Evolutionary conservation across 2,888 invertebrate species (phyloP), one percentile per base, ranked within the genome.

Genomic region (Pemphredon lugubris): DNA sequence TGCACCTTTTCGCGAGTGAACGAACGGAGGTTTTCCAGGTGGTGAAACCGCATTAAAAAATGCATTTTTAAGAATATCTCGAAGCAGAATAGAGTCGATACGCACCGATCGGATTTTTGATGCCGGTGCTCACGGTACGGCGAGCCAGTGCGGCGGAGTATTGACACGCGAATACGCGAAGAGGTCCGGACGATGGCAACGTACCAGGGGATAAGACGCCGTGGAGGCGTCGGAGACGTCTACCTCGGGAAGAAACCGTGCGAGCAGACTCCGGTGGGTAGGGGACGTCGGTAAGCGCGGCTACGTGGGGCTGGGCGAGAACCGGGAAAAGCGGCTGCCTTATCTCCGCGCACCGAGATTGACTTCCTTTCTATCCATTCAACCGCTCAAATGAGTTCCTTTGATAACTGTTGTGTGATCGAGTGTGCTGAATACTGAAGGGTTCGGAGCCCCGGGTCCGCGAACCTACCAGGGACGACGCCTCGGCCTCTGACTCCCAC

Each of bases 371-470:
- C 88, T 87, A 87, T 82, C 88, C 85, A 88, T 87, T 87, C 88
- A 88, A 77, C 84, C 86, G 88, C 87, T 88, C 88, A 87, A 88
- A 89, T 89, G 85, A 89, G 89, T 89, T 89, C 89, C 88, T 89
- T 89, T 89, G 89, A 88, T 89, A 89, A 89, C 88, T 89, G 89
- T 89, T 88, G 88, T 88, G 88, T 86, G 87, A 89, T 89, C 88
- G 88, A 88, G 88, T 88, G 88, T 85, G 85, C 86, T 87, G 89
- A 88, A 89, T 88, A 87, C 88, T 87, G 87, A 88, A 88, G 87
- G 89, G 87, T 86, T 88, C 86, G 82, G 79, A 81, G 78, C 81
- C 73, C 72, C 77, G 75, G n/a, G 75, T 78, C 73, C 80, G 77
- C 77, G 75, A 76, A 60, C 75, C 79, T 70, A 75, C 70, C 67